Evolutionary conservation across 1,140 invertebrate genomes (phyloP).

Genomic region (Trigoniulus corallinus): DNA sequence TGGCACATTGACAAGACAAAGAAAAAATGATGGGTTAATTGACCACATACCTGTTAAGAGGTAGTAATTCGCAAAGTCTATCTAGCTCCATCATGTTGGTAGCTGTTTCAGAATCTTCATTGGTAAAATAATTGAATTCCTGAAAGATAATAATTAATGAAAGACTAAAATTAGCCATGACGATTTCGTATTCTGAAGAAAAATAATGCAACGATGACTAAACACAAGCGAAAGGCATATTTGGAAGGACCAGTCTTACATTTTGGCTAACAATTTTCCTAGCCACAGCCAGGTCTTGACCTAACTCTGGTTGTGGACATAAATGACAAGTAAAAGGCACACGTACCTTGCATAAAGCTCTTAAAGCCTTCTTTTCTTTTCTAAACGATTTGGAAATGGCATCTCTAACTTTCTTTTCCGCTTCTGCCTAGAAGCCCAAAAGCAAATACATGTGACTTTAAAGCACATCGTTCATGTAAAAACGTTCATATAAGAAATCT

Average conservation of each 20-base stretch:
- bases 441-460: slow-evolving; percentile 7
- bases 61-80: slow-evolving; percentile 68
- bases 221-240: too few relatives aligned
- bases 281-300: too few relatives aligned
- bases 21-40: too few relatives aligned
- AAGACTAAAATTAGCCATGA: not conserved
- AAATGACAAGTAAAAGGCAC: too few relatives aligned
- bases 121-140: slow-evolving; percentile 68
- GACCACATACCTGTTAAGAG: slow-evolving; percentile 19
- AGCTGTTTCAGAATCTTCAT: slow-evolving; percentile 52
- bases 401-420: slow-evolving; percentile 71
- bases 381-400: slow-evolving; percentile 62
- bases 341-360: slow-evolving; percentile 69
- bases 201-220: too few relatives aligned
- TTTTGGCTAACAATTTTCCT: too few relatives aligned
- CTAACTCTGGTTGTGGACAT: too few relatives aligned
- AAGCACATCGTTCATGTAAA: not conserved
- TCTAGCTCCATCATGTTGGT: slow-evolving; percentile 75
- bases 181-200: too few relatives aligned
- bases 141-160: slow-evolving; percentile 10
- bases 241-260: too few relatives aligned
- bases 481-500: slow-evolving; percentile 1
- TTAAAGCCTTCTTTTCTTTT: slow-evolving; percentile 66
- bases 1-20: too few relatives aligned
- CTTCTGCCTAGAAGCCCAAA: slow-evolving; percentile 41